Conservation (phyloP, 2,888 invertebrate species). For the Megaustenia siamemsis region DNA sequence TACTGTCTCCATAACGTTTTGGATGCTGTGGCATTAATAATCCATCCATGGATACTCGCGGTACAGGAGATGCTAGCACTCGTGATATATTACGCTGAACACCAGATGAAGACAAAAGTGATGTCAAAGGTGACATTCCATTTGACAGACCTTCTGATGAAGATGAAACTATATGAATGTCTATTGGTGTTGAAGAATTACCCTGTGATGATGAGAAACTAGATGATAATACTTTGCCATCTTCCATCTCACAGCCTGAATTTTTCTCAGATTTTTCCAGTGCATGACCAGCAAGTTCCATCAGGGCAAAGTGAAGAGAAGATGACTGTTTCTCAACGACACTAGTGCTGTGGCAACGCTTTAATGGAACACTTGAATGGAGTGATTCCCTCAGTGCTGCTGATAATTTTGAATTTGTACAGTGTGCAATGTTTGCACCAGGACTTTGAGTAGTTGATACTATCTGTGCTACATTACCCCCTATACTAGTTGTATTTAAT, state of each 20-base stretch:
- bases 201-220: slow-evolving; percentile 12
- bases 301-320: background rate
- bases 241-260: slow-evolving; percentile 19
- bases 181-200: background rate
- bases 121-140: background rate
- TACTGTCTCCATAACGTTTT: slow-evolving; percentile 42
- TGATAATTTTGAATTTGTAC: background rate
- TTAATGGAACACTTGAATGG: background rate
- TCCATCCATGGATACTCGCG: background rate
- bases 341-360: slow-evolving; percentile 49
- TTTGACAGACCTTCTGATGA: slow-evolving; percentile 23
- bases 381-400: background rate
- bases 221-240: background rate
- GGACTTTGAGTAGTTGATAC: background rate
- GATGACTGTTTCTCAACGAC: slow-evolving; percentile 42
- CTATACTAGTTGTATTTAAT: background rate
- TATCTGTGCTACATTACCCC: background rate
- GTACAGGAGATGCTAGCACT: slow-evolving; percentile 54
- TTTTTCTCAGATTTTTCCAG: background rate
- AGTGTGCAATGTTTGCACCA: background rate
- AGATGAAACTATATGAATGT: background rate
- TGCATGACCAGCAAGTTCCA: background rate
- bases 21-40: slow-evolving; percentile 34
- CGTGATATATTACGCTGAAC: slow-evolving; percentile 56
- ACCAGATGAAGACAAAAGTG: background rate